These are phyloP conservation scores for Phrynosoma blainvillii DNA, from an alignment of 2,113 vertebrate genomes.

Conservation along the genomic window DNA sequence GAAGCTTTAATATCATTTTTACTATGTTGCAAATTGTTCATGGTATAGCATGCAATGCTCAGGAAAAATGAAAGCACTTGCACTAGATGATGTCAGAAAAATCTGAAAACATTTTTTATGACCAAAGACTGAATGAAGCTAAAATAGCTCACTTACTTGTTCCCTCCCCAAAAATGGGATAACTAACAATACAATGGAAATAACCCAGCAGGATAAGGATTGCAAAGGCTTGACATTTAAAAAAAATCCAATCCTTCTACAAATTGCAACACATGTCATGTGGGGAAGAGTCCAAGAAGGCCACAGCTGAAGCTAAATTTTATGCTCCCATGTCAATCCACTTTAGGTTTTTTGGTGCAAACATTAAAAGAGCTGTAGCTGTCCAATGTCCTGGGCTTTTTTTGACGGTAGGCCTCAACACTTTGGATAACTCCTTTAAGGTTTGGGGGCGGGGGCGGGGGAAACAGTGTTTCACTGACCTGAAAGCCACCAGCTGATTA, in stretches of 20 bases:
- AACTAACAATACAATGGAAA: background rate
- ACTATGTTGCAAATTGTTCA: background rate
- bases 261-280: too few species aligned
- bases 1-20: background rate
- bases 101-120: too few species aligned
- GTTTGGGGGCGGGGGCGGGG: too few species aligned
- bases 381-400: too few species aligned
- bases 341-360: too few species aligned
- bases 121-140: background rate
- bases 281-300: too few species aligned
- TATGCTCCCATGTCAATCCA: too few species aligned
- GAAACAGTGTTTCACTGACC: too few species aligned
- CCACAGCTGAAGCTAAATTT: background rate
- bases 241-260: too few species aligned
- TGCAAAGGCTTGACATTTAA: background rate
- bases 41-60: background rate
- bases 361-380: too few species aligned
- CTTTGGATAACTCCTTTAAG: too few species aligned
- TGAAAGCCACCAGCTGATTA: background rate
- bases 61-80: background rate
- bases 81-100: background rate
- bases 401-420: too few species aligned
- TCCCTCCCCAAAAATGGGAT: background rate
- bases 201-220: background rate
- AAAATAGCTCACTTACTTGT: background rate